Conservation (phyloP, 2,888 invertebrate genomes). For the Apodemia mormo region DNA sequence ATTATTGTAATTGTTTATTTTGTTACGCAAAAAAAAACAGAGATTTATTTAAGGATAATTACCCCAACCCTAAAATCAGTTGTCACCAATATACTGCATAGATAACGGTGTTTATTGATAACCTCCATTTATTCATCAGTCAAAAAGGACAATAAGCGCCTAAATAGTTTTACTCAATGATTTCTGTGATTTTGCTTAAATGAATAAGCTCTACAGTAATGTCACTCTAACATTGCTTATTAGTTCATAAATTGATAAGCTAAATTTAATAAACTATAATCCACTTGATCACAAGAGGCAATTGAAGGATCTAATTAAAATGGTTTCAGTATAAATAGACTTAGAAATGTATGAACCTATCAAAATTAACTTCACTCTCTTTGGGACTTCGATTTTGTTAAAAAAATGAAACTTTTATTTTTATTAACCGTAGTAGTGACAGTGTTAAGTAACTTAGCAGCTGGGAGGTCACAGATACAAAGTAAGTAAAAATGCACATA, state of each 20-base stretch:
- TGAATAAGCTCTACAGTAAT: background rate
- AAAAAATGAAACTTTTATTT: background rate
- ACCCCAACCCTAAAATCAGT: too few relatives aligned
- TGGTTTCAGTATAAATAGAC: background rate
- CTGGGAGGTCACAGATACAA: background rate
- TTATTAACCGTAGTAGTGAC: background rate
- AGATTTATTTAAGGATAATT: too few relatives aligned
- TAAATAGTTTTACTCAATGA: too few relatives aligned
- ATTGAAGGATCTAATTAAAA: background rate
- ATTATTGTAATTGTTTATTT: too few relatives aligned
- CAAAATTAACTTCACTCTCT: background rate
- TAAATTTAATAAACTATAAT: background rate
- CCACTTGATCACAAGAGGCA: background rate
- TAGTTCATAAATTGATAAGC: background rate
- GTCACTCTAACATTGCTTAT: background rate
- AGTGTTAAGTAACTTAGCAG: background rate
- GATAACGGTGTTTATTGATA: too few relatives aligned
- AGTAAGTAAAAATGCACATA: background rate
- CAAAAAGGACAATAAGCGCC: background rate
- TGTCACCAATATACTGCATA: too few relatives aligned
- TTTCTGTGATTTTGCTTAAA: too few relatives aligned
- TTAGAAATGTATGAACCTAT: background rate
- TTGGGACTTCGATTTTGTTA: background rate
- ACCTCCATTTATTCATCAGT: too few relatives aligned
- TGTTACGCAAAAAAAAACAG: too few relatives aligned